Base-by-base conservation (phyloP, 2,113 vertebrate genomes). In the Tapirus terrestris region DNA sequence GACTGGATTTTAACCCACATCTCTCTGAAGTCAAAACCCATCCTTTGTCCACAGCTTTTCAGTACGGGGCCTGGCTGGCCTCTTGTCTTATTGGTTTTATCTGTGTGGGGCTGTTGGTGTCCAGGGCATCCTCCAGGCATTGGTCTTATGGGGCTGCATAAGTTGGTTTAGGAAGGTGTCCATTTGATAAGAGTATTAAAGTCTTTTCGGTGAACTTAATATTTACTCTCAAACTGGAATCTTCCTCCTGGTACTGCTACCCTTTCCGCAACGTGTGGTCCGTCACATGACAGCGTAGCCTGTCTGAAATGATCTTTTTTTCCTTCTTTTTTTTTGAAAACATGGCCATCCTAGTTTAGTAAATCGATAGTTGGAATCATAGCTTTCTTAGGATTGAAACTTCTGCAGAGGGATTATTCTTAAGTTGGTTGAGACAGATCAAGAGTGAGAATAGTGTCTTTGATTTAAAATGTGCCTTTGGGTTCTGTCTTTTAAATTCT, bases 271-370 rank as follows among this genome's bases (percentile, higher is more conserved):
- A 10, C 2, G 0, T 10, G n/a, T 33, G 75, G 36, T 4, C 31
- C 13, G 0, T 33, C 48, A 0, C 2, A 4, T 18, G 73, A 20
- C 39, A 23, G 51, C 0, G 18, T 3, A 2, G 16, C n/a, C 20
- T 21, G 6, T 53, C 60, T 45, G 45, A 39, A 31, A 36, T 1
- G 33, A 33, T 56, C 51, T 72, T 36, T 87, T 18, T 12, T 6
- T 20, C 67, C 31, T 61, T 68, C 67, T n/a, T 81, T 31, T 45
- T 48, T 48, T 81, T 33, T 27, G 6, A 36, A 85, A 53, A 56
- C 67, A 16, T 33, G 29, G 7, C 1, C 48, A 8, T 56, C 33
- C 18, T 68, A 39, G 58, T 61, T 97, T 67, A 56, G 82, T 21
- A 33, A 23, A 25, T 17, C 4, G 31, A 8, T 18, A 8, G 21